A percentile compares a stretch with the other conserved stretches of the same genome.
These are phyloP conservation scores for Sphinx pinastri DNA, from an alignment of 2,888 invertebrate genomes.

Conservation along the genomic window DNA sequence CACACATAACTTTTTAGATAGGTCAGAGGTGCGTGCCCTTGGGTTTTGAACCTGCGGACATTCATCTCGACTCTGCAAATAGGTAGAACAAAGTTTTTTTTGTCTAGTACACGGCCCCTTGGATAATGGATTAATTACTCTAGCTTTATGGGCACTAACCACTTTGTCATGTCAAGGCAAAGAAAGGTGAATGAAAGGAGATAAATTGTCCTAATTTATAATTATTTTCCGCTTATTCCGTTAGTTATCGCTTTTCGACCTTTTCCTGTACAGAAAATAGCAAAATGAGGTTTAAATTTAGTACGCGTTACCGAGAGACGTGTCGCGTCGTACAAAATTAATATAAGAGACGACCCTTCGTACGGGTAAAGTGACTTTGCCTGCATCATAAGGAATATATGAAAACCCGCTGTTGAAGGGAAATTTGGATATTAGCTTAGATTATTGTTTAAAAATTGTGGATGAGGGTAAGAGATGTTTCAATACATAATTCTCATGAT, in stretches of 20 bases:
- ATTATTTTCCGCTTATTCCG: neutral
- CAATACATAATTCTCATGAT: too few species aligned
- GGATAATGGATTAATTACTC: too few species aligned
- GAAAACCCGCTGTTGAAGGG: slow-evolving; percentile 26
- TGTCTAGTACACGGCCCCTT: too few species aligned
- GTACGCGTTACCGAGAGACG: neutral
- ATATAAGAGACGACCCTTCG: slow-evolving; percentile 34
- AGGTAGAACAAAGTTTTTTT: too few species aligned
- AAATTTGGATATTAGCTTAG: slow-evolving; percentile 21
- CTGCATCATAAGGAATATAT: slow-evolving; percentile 28
- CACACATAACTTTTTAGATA: too few species aligned
- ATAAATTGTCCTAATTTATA: neutral
- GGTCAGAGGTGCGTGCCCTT: too few species aligned
- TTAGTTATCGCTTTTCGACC: neutral
- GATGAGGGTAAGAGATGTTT: too few species aligned
- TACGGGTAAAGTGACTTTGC: slow-evolving; percentile 39
- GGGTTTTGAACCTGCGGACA: too few species aligned
- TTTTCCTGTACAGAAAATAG: slow-evolving; percentile 4
- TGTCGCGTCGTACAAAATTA: slow-evolving; percentile 33
- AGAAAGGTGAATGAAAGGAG: too few species aligned
- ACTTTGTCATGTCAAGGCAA: too few species aligned
- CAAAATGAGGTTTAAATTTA: slow-evolving; percentile 6
- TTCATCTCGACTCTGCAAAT: too few species aligned
- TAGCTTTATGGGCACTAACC: too few species aligned
- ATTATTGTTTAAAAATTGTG: neutral